Evolutionary conservation across 2,888 invertebrate species (phyloP).

Genomic region (Agapostemon virescens): DNA sequence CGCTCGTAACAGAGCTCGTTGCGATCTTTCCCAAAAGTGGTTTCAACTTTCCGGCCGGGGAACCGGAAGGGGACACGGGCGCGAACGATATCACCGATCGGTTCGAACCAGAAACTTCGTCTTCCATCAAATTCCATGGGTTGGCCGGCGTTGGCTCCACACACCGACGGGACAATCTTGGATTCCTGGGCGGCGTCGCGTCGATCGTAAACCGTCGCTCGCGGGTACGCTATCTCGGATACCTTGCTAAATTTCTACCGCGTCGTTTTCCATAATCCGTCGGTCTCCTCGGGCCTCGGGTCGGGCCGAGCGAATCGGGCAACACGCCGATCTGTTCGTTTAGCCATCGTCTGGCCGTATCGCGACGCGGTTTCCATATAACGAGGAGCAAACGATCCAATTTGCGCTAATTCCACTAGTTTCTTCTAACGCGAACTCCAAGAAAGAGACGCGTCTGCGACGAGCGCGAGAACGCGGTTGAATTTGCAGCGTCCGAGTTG

Average conservation of each 20-base stretch:
- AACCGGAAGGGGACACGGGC: constrained; percentile 7
- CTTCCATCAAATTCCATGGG: background rate
- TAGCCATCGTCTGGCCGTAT: no score
- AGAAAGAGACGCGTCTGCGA: no score
- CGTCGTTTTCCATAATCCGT: background rate
- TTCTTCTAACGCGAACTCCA: no score
- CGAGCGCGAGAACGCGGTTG: no score
- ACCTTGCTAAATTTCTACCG: background rate
- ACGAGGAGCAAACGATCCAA: no score
- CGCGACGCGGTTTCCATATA: no score
- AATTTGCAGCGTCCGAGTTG: no score
- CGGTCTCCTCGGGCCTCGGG: background rate
- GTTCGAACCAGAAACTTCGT: constrained; percentile 6
- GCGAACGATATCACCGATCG: constrained; percentile 36
- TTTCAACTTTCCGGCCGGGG: background rate
- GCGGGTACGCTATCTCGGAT: background rate
- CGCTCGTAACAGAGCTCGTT: background rate
- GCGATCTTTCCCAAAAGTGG: constrained; percentile 40
- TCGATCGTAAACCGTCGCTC: background rate
- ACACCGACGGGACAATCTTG: background rate
- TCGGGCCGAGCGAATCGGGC: no score
- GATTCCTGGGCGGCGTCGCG: background rate
- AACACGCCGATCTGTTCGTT: no score
- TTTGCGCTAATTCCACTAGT: no score
- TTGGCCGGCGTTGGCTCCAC: background rate